Percentiles rank a stretch among this genome's conserved stretches.
Evolutionary conservation across 2,797 vertebrate genomes (phyloP).

Genomic region (Champsocephalus gunnari): DNA sequence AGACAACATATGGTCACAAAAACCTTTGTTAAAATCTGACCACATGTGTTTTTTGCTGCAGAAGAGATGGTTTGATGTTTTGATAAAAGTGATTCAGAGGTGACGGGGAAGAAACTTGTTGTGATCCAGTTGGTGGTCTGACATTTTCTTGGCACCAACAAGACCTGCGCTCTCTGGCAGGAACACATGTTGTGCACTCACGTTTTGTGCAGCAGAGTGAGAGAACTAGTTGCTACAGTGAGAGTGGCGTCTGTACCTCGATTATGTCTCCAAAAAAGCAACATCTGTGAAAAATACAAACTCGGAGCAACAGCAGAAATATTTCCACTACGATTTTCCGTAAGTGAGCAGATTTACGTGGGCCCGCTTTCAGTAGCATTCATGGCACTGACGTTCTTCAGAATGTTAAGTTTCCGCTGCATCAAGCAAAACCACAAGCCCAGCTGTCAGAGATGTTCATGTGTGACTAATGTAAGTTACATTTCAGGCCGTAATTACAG

Average conservation of each 20-base stretch:
- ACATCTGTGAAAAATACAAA: conserved; percentile 48
- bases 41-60: background rate
- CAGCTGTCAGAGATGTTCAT: conserved; percentile 28
- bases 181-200: background rate
- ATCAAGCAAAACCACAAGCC: conserved; percentile 64
- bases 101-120: conserved; percentile 32
- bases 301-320: conserved; percentile 47
- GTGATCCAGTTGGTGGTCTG: conserved; percentile 37
- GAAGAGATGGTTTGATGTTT: conserved; percentile 2
- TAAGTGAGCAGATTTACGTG: conserved; percentile 51
- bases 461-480: conserved; percentile 45
- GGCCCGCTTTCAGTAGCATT: conserved; percentile 22
- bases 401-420: conserved; percentile 60
- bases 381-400: conserved; percentile 24
- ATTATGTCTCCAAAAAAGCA: background rate
- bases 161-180: conserved; percentile 35
- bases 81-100: conserved; percentile 39
- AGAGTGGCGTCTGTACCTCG: background rate
- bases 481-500: conserved; percentile 42
- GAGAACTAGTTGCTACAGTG: conserved; percentile 9
- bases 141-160: conserved; percentile 49
- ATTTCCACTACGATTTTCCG: conserved; percentile 69
- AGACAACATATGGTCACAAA: background rate
- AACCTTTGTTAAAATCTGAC: background rate
- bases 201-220: conserved; percentile 19